Conservation (phyloP, 2,888 invertebrate genomes). For the Cheilosia variabilis region DNA sequence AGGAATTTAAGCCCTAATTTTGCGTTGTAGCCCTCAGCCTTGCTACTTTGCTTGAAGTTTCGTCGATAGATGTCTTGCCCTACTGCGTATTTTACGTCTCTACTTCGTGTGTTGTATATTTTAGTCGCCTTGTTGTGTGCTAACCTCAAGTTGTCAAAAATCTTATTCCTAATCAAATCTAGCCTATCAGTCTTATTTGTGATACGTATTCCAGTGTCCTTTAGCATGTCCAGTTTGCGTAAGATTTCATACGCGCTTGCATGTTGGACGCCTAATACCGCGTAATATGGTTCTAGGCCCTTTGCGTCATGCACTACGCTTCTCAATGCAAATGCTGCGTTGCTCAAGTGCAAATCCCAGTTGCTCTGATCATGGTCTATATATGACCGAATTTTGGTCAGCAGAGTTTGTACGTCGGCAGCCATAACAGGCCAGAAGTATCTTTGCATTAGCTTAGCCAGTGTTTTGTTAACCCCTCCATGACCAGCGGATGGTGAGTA, state of each 20-base stretch:
- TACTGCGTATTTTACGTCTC: neutral
- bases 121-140: neutral
- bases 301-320: constrained; percentile 45
- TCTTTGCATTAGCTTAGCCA: too few species aligned
- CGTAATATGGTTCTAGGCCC: constrained; percentile 51
- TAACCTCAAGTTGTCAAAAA: neutral
- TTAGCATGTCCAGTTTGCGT: too few species aligned
- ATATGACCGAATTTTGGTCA: constrained; percentile 38
- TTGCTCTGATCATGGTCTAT: constrained; percentile 31
- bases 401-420: neutral
- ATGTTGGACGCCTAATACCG: constrained; percentile 29
- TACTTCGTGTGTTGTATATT: neutral
- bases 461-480: neutral
- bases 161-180: neutral
- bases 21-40: too few species aligned
- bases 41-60: too few species aligned
- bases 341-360: constrained; percentile 39
- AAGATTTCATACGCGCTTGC: neutral
- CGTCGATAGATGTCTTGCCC: too few species aligned
- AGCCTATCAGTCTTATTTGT: neutral
- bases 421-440: neutral
- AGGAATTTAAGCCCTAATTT: too few species aligned
- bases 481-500: neutral
- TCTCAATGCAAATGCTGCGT: constrained; percentile 37
- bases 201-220: neutral